Conservation (phyloP, 1,140 invertebrate species). For the Bombus vancouverensis region DNA sequence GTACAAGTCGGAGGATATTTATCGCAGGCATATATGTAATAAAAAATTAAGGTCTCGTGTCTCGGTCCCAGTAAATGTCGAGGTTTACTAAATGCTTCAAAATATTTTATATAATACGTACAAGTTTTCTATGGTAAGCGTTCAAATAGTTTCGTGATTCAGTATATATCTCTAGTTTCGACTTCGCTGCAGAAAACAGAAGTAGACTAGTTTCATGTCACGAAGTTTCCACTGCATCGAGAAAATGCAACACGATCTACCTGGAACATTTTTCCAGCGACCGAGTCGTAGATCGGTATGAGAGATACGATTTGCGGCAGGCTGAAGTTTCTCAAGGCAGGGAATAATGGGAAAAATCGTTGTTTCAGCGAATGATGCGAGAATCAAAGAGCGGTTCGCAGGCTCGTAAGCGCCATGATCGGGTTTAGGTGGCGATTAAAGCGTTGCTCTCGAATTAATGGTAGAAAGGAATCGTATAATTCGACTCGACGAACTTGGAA, state of each 20-base stretch:
- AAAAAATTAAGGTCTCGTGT: too few relatives aligned
- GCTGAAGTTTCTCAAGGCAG: not conserved
- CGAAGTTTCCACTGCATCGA: not conserved
- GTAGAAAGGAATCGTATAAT: not conserved
- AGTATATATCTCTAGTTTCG: too few relatives aligned
- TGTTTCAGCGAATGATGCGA: not conserved
- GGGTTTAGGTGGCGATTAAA: not conserved
- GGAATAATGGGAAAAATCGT: not conserved
- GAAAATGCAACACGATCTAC: not conserved
- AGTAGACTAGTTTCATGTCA: too few relatives aligned
- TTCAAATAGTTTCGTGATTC: too few relatives aligned
- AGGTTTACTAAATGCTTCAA: too few relatives aligned
- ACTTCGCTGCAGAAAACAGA: too few relatives aligned
- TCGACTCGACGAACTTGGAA: not conserved
- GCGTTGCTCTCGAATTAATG: not conserved
- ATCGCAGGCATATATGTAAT: too few relatives aligned
- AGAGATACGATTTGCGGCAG: not conserved
- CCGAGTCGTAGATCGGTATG: not conserved
- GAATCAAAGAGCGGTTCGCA: not conserved
- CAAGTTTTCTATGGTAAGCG: too few relatives aligned
- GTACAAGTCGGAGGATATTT: too few relatives aligned
- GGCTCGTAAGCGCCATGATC: not conserved
- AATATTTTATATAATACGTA: too few relatives aligned
- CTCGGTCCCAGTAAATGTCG: too few relatives aligned
- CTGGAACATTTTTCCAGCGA: not conserved